These are phyloP conservation scores for Epinephelus coioides DNA, from an alignment of 2,797 vertebrate genomes.

Conservation along the genomic window DNA sequence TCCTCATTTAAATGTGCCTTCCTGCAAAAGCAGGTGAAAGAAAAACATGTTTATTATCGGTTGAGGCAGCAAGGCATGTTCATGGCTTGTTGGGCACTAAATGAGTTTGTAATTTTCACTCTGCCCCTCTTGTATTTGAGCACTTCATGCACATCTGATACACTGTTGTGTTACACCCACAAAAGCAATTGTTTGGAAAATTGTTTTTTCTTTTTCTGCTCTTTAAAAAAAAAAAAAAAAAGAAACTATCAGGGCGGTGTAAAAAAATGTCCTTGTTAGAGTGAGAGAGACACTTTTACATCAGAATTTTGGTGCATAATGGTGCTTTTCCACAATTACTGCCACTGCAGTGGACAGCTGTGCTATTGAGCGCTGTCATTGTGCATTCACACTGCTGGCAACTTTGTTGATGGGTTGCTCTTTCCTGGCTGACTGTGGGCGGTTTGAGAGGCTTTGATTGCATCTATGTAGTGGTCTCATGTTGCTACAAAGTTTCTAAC, in stretches of 20 bases:
- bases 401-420: conserved; percentile 18
- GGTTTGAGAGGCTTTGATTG: conserved; percentile 26
- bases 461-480: conserved; percentile 8
- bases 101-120: conserved; percentile 45
- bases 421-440: conserved; percentile 24
- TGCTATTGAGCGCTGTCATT: conserved; percentile 40
- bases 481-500: conserved; percentile 23
- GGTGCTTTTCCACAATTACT: conserved; percentile 16
- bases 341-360: conserved; percentile 57
- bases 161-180: conserved; percentile 32
- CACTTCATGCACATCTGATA: conserved; percentile 27
- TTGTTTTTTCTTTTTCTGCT: background rate
- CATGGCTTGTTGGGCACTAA: conserved; percentile 39
- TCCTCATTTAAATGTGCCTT: conserved; percentile 13
- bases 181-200: conserved; percentile 46
- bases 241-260: background rate
- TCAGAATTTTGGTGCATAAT: conserved; percentile 33
- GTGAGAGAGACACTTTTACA: conserved; percentile 17
- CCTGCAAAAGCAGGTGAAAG: conserved; percentile 16
- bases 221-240: background rate
- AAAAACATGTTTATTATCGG: conserved; percentile 34
- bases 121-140: conserved; percentile 22
- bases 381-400: conserved; percentile 17
- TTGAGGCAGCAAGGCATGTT: conserved; percentile 31
- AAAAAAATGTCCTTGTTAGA: conserved; percentile 31